phyloP scores from a whole-genome alignment of 2,888 invertebrate genomes.

The Cryptocheilus praepositus region DNA sequence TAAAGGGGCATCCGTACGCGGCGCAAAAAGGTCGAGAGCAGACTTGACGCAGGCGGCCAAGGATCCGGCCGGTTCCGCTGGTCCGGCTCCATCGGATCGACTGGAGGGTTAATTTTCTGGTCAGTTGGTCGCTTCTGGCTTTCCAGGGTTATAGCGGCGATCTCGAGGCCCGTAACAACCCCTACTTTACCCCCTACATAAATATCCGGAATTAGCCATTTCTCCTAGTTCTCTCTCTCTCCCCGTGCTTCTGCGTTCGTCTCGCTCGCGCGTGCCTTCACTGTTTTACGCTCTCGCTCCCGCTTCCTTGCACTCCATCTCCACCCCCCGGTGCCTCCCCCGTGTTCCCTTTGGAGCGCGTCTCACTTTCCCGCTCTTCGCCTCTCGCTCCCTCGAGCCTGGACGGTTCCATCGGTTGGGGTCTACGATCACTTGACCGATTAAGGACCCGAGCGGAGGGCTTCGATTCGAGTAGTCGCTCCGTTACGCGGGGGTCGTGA shows the following conservation, averaged over 20 bases:
- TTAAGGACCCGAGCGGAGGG: slow-evolving; percentile 69
- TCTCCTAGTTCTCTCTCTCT: slow-evolving; percentile 66
- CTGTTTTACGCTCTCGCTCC: slow-evolving; percentile 12
- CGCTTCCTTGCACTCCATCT: slow-evolving; percentile 1
- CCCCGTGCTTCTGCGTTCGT: slow-evolving; percentile 12
- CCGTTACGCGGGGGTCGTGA: slow-evolving; percentile 68
- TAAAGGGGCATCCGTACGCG: slow-evolving; percentile 10
- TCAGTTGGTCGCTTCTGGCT: slow-evolving; percentile 75
- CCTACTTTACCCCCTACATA: slow-evolving; percentile 74
- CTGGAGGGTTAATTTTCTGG: slow-evolving; percentile 75
- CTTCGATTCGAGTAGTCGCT: slow-evolving; percentile 68
- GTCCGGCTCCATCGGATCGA: slow-evolving; percentile 69
- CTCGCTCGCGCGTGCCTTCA: background rate
- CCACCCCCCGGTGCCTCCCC: slow-evolving; percentile 22
- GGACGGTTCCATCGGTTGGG: slow-evolving; percentile 54
- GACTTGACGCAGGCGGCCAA: slow-evolving; percentile 50
- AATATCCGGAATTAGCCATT: slow-evolving; percentile 76
- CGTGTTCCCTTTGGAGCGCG: slow-evolving; percentile 20
- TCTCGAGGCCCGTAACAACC: slow-evolving; percentile 73
- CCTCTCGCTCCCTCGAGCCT: slow-evolving; percentile 27
- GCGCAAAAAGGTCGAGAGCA: slow-evolving; percentile 33
- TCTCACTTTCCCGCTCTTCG: slow-evolving; percentile 17
- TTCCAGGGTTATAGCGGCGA: slow-evolving; percentile 73
- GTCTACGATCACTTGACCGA: slow-evolving; percentile 75
- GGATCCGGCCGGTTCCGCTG: slow-evolving; percentile 57